Base-by-base conservation (phyloP, 2,113 vertebrate species). In the Coregonus clupeaformis region DNA sequence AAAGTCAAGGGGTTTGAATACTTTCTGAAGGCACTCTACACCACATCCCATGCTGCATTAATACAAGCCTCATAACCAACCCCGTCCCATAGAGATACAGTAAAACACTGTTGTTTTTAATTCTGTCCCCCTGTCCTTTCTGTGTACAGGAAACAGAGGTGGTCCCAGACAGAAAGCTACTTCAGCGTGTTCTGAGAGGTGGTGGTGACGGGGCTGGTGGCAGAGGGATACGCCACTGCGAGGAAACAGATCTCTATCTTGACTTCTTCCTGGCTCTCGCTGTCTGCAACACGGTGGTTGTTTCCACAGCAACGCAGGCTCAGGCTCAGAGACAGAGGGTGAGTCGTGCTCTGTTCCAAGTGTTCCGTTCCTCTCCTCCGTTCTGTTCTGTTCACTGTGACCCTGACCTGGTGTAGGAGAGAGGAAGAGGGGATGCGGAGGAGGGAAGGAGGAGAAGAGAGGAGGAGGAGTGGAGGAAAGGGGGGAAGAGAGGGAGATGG, bases 221-320 rank as follows among this genome's bases (percentile, higher is more conserved):
- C 60, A n/a, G 25, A 20, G 57, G 12, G 59, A 62, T 2, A 76
- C 76, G 82, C 59, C 9, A 76, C 77, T 64, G 80, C 80, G 73
- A 65, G 32, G 84, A 86, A 47, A 80, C 42, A 55, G 90, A 94
- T 73, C 87, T 91, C 49, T 74, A 81, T 57, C 9, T 86, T n/a
- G n/a, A 76, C 77, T 99, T 98, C 87, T 98, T 99, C 80, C 90
- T 99, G 74, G 95, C 96, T 76, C 92, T 99, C 29, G 91, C 95
- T 86, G 95, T 99, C 92, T 99, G 98, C 91, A 99, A 99, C 88
- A 97, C 96, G 0, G 98, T 98, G 84, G 88, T 98, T 89, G 97
- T 99, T 86, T 98, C 96, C 85, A 97, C 93, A 82, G 89, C 92
- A 88, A 96, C 95, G 13, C 12, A 3, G 0, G 90, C 94, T 79